Conservation (phyloP, 2,888 invertebrate species). For the Coleophora flavipennella region DNA sequence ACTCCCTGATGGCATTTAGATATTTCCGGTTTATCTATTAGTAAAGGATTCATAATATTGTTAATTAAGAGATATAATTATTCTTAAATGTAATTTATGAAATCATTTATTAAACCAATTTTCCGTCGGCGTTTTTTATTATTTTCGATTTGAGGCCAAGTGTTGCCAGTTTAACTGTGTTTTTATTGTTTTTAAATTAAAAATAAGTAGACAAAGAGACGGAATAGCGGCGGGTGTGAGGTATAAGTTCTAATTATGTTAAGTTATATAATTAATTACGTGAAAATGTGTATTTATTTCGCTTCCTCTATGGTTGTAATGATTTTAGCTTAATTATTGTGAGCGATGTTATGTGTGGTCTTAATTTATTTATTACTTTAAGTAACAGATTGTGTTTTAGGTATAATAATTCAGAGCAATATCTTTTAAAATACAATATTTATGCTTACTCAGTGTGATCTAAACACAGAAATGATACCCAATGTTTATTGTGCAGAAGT, state of each 20-base stretch:
- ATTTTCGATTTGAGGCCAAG: slow-evolving; percentile 27
- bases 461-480: slow-evolving; percentile 25
- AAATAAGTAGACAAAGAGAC: slow-evolving; percentile 14
- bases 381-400: too few relatives aligned
- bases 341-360: slow-evolving; percentile 14
- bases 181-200: slow-evolving; percentile 2
- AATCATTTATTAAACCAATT: slow-evolving; percentile 27
- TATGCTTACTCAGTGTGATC: slow-evolving; percentile 30
- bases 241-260: slow-evolving; percentile 21
- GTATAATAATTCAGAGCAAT: slow-evolving; percentile 36
- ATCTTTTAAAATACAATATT: slow-evolving; percentile 24
- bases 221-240: slow-evolving; percentile 33
- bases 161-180: slow-evolving; percentile 30
- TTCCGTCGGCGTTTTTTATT: slow-evolving; percentile 28
- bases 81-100: slow-evolving; percentile 22
- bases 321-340: slow-evolving; percentile 21
- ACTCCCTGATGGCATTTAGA: slow-evolving; percentile 55
- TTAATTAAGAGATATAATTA: slow-evolving; percentile 27
- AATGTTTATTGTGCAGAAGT: slow-evolving; percentile 31
- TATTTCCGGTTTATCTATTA: slow-evolving; percentile 32
- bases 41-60: slow-evolving; percentile 38
- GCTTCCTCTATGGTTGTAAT: slow-evolving; percentile 27
- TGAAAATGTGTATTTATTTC: slow-evolving; percentile 34
- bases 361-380: slow-evolving; percentile 2
- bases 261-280: slow-evolving; percentile 10